Percentiles rank a stretch among this genome's conserved stretches.
These are phyloP conservation scores for Acrocephalus arundinaceus DNA, from an alignment of 2,113 vertebrate species.

Conservation along the genomic window DNA sequence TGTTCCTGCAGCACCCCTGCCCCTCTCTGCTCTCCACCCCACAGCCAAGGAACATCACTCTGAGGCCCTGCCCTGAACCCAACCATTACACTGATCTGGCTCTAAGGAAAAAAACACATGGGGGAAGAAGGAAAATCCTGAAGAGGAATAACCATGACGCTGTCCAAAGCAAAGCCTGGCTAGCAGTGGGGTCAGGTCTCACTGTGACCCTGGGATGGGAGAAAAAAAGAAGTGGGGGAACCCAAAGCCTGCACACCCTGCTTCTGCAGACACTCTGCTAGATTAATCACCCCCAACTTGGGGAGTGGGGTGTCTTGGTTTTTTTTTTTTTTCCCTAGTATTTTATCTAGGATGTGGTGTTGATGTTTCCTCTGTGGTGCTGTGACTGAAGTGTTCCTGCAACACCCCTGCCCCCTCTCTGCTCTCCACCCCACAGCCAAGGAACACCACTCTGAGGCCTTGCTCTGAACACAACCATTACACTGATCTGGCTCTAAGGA, in stretches of 20 bases:
- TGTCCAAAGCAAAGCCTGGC: background rate
- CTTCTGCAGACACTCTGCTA: background rate
- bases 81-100: background rate
- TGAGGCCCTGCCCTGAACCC: background rate
- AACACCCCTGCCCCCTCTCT: background rate
- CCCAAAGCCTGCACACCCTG: background rate
- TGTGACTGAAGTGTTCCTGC: accelerated
- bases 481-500: background rate
- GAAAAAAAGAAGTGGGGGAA: too few relatives aligned
- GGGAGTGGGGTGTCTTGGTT: background rate
- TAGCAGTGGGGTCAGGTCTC: accelerated
- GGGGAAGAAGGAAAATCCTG: background rate
- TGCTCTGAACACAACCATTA: background rate
- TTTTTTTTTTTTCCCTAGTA: too few relatives aligned
- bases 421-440: background rate
- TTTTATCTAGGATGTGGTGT: background rate
- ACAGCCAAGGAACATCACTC: background rate
- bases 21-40: background rate
- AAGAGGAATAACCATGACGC: background rate
- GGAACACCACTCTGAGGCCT: background rate
- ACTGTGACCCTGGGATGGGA: too few relatives aligned
- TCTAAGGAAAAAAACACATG: background rate
- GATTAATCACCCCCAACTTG: background rate
- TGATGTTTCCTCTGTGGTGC: background rate
- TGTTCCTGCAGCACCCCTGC: accelerated